Percentiles rank a stretch among this genome's conserved stretches.
phyloP scores from a whole-genome alignment of 2,797 vertebrate species.

The Ispidina lecontei region DNA sequence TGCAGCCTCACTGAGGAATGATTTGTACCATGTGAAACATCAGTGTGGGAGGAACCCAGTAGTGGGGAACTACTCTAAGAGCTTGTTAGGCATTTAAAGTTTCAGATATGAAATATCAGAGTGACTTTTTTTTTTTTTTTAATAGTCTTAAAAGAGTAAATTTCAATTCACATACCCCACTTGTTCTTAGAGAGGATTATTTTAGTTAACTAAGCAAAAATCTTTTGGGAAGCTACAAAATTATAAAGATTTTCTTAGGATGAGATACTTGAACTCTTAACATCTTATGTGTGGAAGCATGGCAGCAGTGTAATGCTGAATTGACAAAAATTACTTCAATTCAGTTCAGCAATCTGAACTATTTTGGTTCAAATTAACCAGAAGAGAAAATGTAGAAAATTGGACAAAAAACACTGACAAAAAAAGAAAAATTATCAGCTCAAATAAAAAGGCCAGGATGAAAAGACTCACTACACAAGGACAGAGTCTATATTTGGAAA shows the following conservation, averaged over 20 bases:
- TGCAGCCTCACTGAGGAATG: background rate
- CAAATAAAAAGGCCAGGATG: background rate
- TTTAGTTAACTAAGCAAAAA: constrained; percentile 12
- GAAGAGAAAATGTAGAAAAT: constrained; percentile 21
- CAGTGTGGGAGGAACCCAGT: background rate
- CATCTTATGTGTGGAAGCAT: background rate
- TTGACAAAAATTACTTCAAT: background rate
- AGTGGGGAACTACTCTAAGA: background rate
- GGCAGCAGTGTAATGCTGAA: background rate
- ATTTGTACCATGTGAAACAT: background rate
- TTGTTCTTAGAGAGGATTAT: background rate
- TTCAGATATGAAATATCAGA: background rate
- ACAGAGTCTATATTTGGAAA: background rate
- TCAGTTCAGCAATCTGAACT: background rate
- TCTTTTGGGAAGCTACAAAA: background rate
- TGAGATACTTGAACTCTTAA: background rate
- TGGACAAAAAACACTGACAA: background rate
- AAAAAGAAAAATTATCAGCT: constrained; percentile 1
- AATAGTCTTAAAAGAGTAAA: background rate
- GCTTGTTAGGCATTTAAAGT: background rate
- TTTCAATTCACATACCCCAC: background rate
- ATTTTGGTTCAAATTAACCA: constrained; percentile 34
- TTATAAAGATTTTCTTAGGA: background rate
- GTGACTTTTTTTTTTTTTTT: background rate
- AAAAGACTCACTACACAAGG: background rate